phyloP scores from a whole-genome alignment of 2,888 invertebrate species.

The Leptopilina myrica region DNA sequence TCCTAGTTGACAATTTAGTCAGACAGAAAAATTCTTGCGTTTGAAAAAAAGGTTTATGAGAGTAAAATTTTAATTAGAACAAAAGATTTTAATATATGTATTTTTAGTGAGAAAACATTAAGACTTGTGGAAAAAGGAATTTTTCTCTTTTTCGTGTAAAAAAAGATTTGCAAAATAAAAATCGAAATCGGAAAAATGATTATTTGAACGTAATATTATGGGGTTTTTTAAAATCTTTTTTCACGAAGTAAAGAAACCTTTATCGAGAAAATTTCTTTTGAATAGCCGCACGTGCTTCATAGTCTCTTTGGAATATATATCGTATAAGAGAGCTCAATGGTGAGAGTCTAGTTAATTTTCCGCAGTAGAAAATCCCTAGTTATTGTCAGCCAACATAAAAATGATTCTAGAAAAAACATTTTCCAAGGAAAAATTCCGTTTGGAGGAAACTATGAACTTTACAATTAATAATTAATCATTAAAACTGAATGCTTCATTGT shows the following conservation, averaged over 20 bases:
- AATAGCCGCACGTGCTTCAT: conserved; percentile 20
- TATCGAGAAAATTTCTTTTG: conserved; percentile 30
- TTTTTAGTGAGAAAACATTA: neutral
- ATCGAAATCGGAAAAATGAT: neutral
- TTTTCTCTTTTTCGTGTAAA: neutral
- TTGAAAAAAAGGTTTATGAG: too few relatives aligned
- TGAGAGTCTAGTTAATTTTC: conserved; percentile 16
- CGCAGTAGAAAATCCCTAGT: neutral
- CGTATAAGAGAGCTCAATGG: neutral
- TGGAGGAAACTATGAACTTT: too few relatives aligned
- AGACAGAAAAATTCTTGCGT: too few relatives aligned
- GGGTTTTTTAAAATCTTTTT: neutral
- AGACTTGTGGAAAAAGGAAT: too few relatives aligned
- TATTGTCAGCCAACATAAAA: neutral
- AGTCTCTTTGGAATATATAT: neutral
- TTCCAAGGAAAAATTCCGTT: too few relatives aligned
- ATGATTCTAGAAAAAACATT: neutral
- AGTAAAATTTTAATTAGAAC: too few relatives aligned
- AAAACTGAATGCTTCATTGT: neutral
- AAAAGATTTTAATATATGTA: too few relatives aligned
- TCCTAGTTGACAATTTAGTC: too few relatives aligned
- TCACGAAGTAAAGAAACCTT: neutral
- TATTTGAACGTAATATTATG: neutral
- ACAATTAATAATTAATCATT: neutral
- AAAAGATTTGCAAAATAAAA: neutral